Percentiles rank a stretch among this genome's conserved stretches.
These are phyloP conservation scores for Pangasius macronema DNA, from an alignment of 2,797 vertebrate species.

Conservation along the genomic window DNA sequence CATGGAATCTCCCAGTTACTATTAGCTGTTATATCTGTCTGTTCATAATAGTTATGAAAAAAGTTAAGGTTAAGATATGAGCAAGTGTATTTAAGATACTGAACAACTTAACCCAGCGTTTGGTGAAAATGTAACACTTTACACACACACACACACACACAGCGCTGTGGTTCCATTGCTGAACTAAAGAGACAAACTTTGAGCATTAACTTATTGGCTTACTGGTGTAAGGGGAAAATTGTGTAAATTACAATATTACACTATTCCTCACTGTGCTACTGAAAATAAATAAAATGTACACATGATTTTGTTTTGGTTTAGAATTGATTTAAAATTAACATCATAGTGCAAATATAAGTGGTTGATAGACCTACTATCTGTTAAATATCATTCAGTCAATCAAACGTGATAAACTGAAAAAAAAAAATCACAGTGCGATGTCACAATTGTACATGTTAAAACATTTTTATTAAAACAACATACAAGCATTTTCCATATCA, in stretches of 20 bases:
- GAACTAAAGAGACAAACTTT: background rate
- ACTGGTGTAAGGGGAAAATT: background rate
- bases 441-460: constrained; percentile 1
- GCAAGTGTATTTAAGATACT: background rate
- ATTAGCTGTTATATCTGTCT: background rate
- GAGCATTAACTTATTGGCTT: background rate
- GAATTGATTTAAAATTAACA: background rate
- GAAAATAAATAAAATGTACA: background rate
- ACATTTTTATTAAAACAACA: constrained; percentile 29
- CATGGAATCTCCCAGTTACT: background rate
- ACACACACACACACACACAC: background rate
- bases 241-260: background rate
- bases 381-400: background rate
- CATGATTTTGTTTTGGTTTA: background rate
- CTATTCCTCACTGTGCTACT: background rate
- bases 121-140: background rate
- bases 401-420: background rate
- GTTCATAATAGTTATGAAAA: background rate
- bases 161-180: background rate
- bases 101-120: background rate
- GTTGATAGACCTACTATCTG: background rate
- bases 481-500: constrained; percentile 29
- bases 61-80: background rate
- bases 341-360: background rate
- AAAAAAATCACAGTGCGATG: background rate